Evolutionary conservation across 2,888 invertebrate genomes (phyloP), one percentile per base, ranked within the genome.

Genomic region (Lottia scabra): DNA sequence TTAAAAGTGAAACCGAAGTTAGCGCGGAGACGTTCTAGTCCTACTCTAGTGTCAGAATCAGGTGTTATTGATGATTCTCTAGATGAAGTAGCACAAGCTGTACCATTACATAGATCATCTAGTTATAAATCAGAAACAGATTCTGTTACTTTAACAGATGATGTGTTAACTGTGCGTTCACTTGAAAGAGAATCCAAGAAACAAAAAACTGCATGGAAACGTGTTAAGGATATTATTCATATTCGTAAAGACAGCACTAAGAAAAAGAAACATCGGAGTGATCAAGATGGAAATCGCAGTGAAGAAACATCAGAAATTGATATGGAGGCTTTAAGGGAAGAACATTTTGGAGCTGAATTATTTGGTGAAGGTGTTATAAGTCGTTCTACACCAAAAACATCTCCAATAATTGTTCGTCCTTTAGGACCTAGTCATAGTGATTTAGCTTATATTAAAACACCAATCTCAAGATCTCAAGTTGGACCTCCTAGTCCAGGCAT

Each of bases 141-240:
- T 43, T 71, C 77, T 8, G 65, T 62, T 26, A 65, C 66, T 23
- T 26, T 65, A 13, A 65, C 65, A 10, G 70, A 70, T 27, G 70
- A 70, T 8, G 70, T 46, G 3, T 65, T 64, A n/a, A 70, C 65
- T 77, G 13, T 68, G 67, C 45, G 71, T 65, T 69, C 66, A 15
- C 45, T 65, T 27, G 70, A 73, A 15, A 56, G 71, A 45, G 75
- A 77, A 38, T 62, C 74, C 23, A 85, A 84, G 72, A 86, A 85
- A 75, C 82, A 84, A 87, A 93, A 93, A 85, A 93, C 93, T n/a
- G 93, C 94, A 0, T 94, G 94, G 94, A 93, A 93, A 0, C 93
- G 94, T 89, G 93, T 95, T 91, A 93, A 94, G 77, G 93, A 94
- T 83, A 94, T 94, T 72, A 93, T 94, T 76, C 93, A 94, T 85